Base-by-base conservation (phyloP, 2,797 vertebrate genomes). In the Ctenopoma multispine region DNA sequence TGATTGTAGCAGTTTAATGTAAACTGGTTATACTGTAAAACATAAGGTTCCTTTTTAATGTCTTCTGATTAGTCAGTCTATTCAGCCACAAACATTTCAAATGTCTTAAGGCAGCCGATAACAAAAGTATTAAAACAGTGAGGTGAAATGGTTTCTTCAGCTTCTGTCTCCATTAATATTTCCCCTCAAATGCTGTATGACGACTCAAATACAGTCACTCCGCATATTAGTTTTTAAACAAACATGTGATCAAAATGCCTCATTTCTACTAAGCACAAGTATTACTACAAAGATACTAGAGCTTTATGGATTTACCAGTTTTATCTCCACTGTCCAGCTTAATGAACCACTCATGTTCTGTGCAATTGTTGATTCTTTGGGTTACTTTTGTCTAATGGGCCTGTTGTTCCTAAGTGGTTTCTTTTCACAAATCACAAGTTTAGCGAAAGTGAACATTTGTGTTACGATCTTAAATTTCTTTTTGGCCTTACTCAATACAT, bases 1-100 rank as follows among this genome's bases (percentile, higher is more conserved):
- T 38, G 69, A 81, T 44, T 86, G 86, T 89, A 90, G 90, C 84
- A 85, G 75, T 82, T 78, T 46, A 48, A 77, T 62, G 57, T 83
- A 59, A 80, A 85, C 48, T 47, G 34, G 9, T 70, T 58, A 20
- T 63, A 57, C 75, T 80, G 61, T 82, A 69, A 57, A 84, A 46
- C 58, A 43, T 38, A 58, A 31, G 38, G n/a, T 72, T 68, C 24
- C 54, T 24, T 38, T 46, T 57, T 12, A 15, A 40, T 10, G 4
- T 73, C 4, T 21, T 31, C 12, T 53, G 41, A 27, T 71, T 63
- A 63, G 44, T 61, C 24, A 59, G 63, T 29, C 31, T 69, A n/a
- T 10, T 81, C 58, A 4, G 7, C 20, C 57, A 34, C 50, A 38
- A 62, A 73, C 27, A 2, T 41, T 50, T 7, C 3, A 51, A 14